Conservation (phyloP, 2,888 invertebrate species). For the Neoascia interrupta region DNA sequence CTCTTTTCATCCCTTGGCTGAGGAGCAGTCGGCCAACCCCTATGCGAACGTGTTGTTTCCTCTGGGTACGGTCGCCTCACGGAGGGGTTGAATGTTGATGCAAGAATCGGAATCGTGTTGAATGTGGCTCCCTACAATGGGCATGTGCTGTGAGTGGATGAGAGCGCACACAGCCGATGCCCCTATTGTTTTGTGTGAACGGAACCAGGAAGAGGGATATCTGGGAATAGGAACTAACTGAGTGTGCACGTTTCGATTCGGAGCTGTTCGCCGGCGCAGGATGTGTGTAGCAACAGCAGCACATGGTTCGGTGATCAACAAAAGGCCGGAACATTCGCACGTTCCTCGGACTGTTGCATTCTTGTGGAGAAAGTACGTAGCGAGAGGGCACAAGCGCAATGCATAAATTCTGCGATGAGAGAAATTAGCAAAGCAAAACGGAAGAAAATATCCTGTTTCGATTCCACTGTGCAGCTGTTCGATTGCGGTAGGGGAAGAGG, state of each 20-base stretch:
- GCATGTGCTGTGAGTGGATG: constrained; percentile 71
- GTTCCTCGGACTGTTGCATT: constrained; percentile 66
- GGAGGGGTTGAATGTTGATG: constrained; percentile 58
- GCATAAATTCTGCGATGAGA: constrained; percentile 21
- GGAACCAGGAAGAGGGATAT: constrained; percentile 59
- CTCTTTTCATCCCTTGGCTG: constrained; percentile 65
- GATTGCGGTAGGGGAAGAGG: constrained; percentile 52
- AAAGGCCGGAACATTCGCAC: constrained; percentile 66
- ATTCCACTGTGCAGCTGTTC: constrained; percentile 61
- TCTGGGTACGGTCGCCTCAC: constrained; percentile 12
- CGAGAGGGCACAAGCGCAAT: constrained; percentile 60
- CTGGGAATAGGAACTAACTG: constrained; percentile 19
- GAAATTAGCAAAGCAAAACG: constrained; percentile 51
- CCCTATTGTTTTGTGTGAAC: constrained; percentile 20
- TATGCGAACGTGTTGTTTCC: constrained; percentile 61
- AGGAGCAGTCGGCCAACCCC: constrained; percentile 58
- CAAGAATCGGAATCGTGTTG: constrained; percentile 50
- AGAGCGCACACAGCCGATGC: not conserved
- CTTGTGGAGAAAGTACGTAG: constrained; percentile 25
- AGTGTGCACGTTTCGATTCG: constrained; percentile 45
- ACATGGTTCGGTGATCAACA: constrained; percentile 71
- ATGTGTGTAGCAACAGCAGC: constrained; percentile 53
- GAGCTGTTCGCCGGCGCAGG: constrained; percentile 50
- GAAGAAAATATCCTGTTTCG: constrained; percentile 68
- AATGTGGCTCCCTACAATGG: constrained; percentile 42